Base-by-base conservation (phyloP, 2,113 vertebrate genomes). In the Hystrix cristata region DNA sequence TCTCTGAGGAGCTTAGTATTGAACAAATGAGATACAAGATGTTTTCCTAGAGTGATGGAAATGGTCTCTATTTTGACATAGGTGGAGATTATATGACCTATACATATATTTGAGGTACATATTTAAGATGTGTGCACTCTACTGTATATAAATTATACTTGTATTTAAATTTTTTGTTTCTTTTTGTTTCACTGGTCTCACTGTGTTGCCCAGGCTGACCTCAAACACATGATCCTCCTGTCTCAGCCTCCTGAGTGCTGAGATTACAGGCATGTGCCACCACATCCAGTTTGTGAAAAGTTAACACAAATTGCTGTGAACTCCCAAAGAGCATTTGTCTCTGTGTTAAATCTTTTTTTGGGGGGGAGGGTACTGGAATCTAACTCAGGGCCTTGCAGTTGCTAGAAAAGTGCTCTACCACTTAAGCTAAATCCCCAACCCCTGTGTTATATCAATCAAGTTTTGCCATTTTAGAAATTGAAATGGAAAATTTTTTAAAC, bases 401-500 rank as follows among this genome's bases (percentile, higher is more conserved):
- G 38, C 38, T 38, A 38, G 38, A 38, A 2, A 38, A 38, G 38
- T 38, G 38, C 38, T 38, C 38, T 38, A 38, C 38, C 38, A 38
- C 38, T 38, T 38, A 38, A 38, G 38, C 38, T 38, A 38, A 38
- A 38, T 38, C 38, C 38, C 38, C 38, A 38, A 38, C 38, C 57
- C 82, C 38, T 87, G 80, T 92, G 57, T 91, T 80, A 62, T 53
- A 53, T 29, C 55, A 84, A 62, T 69, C 34, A 79, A 53, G 89
- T 78, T 76, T 84, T 60, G 80, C 23, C 53, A 86, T 53, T 23
- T 79, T 87, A 67, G 18, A 91, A 94, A 87, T 23, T 74, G 67
- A 64, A 92, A 94, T 87, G 53, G 59, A 74, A n/a, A 88, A 94
- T 55, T 48, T 65, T 16, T 16, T 67, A 90, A 81, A 67, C 80